These are phyloP conservation scores for Semnornis frantzii DNA, from an alignment of 2,113 vertebrate species.

Conservation along the genomic window DNA sequence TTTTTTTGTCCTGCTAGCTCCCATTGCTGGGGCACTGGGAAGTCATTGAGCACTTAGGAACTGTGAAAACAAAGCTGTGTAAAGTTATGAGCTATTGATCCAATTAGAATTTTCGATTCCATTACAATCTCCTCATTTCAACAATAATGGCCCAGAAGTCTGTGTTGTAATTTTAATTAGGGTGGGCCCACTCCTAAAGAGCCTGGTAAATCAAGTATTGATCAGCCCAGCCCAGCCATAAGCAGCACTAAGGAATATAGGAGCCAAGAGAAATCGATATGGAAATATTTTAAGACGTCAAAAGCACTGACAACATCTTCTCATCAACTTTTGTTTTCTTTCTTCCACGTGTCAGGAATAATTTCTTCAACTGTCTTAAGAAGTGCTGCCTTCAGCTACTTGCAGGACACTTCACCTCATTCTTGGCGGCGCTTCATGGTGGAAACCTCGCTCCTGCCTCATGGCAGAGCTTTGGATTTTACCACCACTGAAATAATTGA, in stretches of 20 bases:
- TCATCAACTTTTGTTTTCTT: constrained; percentile 75
- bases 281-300: constrained; percentile 79
- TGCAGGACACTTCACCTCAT: constrained; percentile 10
- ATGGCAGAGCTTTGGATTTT: constrained; percentile 3
- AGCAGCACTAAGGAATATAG: constrained; percentile 70
- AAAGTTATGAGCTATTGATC: constrained; percentile 62
- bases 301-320: constrained; percentile 73
- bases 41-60: constrained; percentile 36
- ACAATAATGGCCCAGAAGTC: constrained; percentile 67
- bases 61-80: constrained; percentile 58
- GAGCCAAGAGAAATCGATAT: constrained; percentile 78
- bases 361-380: constrained; percentile 50
- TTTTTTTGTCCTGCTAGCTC: constrained; percentile 19
- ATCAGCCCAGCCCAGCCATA: constrained; percentile 66
- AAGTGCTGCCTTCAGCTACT: constrained; percentile 44
- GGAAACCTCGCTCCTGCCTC: constrained; percentile 5
- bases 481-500: constrained; percentile 11
- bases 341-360: constrained; percentile 51
- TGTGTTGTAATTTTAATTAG: constrained; percentile 76
- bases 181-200: constrained; percentile 70
- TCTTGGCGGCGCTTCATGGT: not conserved
- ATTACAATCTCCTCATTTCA: constrained; percentile 75
- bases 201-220: constrained; percentile 78
- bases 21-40: constrained; percentile 18
- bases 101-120: constrained; percentile 67